Base-by-base conservation (phyloP, 2,888 invertebrate species). In the Norana najaformis region DNA sequence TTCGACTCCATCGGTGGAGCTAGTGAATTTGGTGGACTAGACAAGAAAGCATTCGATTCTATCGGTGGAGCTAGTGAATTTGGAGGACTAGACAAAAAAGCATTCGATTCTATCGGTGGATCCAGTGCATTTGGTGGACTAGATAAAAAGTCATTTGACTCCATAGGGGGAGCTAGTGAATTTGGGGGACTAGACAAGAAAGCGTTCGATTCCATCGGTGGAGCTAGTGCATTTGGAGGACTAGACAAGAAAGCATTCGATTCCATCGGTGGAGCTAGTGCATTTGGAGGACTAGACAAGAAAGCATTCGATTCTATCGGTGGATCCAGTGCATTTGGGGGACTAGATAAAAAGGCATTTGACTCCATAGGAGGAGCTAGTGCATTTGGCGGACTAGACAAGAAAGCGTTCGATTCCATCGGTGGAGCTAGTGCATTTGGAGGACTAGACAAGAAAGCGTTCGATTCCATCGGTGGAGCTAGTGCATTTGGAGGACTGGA, bases 21-120 rank as follows among this genome's bases (percentile, higher is more conserved):
- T 11, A 90, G 90, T 88, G 88, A 88, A 6, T 91, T 91, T 53
- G 90, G 83, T 18, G 90, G 91, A 34, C 34, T 89, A 38, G 89
- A 88, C 36, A 91, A 91, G 83, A 89, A 39, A 89, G 69, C 90
- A 69, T 91, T 91, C 88, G 91, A 91, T 82, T 89, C 90, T 30
- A 91, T 91, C 34, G 88, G 89, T 30, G 82, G 83, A 36, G 14
- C 30, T 2, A 83, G 83, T 37, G 82, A 83, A 37, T 89, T 89
- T 38, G 83, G 89, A 30, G 89, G 83, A 39, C 30, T 89, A n/a
- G 83, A 83, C 38, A 89, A 89, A 35, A 89, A 34, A 39, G n/a
- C 91, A 88, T 91, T 91, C 41, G 91, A 91, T 83, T 90, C 90
- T 18, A 91, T 91, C 69, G 88, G 88, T 14, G 89, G 47, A 34